These are phyloP conservation scores for Rhincodon typus DNA, from an alignment of 2,797 vertebrate species.

Conservation along the genomic window DNA sequence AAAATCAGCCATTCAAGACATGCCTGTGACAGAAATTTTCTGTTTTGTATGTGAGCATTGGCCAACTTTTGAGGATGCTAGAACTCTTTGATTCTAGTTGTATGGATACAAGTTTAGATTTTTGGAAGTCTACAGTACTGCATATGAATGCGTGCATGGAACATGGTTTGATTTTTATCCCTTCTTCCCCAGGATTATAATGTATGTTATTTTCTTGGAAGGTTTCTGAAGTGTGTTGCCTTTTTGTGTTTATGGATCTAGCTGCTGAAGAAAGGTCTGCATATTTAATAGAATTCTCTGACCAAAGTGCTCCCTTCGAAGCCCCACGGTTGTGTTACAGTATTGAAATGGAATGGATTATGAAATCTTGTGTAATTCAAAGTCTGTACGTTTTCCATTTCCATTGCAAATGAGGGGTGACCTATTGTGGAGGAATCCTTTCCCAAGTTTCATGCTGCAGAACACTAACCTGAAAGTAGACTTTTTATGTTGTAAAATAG, in stretches of 20 bases:
- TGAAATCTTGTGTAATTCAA: neutral
- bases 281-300: slow-evolving; percentile 4
- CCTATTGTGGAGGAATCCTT: slow-evolving; percentile 29
- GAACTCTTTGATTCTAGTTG: neutral
- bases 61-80: neutral
- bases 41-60: neutral
- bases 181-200: neutral
- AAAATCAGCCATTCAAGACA: slow-evolving; percentile 53
- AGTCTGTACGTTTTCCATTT: neutral
- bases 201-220: neutral
- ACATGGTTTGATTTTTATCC: slow-evolving; percentile 5
- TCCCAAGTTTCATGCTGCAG: neutral
- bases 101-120: neutral
- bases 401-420: neutral
- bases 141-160: slow-evolving; percentile 5
- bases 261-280: slow-evolving; percentile 16
- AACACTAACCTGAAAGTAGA: slow-evolving; percentile 2
- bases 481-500: slow-evolving; percentile 28
- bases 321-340: neutral
- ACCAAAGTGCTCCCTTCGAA: slow-evolving; percentile 36
- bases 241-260: neutral
- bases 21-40: slow-evolving; percentile 37
- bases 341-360: neutral
- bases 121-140: neutral
- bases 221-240: neutral